These are phyloP conservation scores for Scaptomyza pallida DNA, from an alignment of 1,140 invertebrate species.

Conservation along the genomic window DNA sequence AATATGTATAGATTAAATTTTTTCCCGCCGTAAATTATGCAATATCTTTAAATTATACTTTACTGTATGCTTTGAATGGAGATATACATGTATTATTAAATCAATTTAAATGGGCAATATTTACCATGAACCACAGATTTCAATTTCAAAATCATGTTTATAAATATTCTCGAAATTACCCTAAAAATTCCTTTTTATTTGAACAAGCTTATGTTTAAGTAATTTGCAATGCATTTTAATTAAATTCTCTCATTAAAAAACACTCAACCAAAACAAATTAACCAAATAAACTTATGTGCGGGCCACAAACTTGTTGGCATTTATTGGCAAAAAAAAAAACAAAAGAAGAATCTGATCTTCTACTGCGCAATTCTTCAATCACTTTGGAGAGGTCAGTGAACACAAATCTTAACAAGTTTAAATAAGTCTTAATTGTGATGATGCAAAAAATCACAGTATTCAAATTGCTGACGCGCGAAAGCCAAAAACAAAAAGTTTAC, in stretches of 20 bases:
- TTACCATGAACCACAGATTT: too few relatives aligned
- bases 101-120: too few relatives aligned
- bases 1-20: too few relatives aligned
- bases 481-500: slow-evolving; percentile 2
- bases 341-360: slow-evolving; percentile 7
- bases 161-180: too few relatives aligned
- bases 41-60: not conserved
- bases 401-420: slow-evolving; percentile 39
- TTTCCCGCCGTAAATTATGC: not conserved
- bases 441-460: slow-evolving; percentile 1
- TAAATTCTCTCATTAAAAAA: not conserved
- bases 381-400: slow-evolving; percentile 50
- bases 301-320: slow-evolving; percentile 12
- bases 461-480: slow-evolving; percentile 19
- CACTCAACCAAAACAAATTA: slow-evolving; percentile 5
- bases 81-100: too few relatives aligned
- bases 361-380: slow-evolving; percentile 44
- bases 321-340: slow-evolving; percentile 8
- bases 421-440: slow-evolving; percentile 27
- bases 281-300: not conserved
- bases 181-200: too few relatives aligned
- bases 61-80: not conserved
- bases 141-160: too few relatives aligned
- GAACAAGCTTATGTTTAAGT: too few relatives aligned
- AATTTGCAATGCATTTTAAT: too few relatives aligned